phyloP scores from a whole-genome alignment of 2,888 invertebrate species.

The Leucozona laternaria region DNA sequence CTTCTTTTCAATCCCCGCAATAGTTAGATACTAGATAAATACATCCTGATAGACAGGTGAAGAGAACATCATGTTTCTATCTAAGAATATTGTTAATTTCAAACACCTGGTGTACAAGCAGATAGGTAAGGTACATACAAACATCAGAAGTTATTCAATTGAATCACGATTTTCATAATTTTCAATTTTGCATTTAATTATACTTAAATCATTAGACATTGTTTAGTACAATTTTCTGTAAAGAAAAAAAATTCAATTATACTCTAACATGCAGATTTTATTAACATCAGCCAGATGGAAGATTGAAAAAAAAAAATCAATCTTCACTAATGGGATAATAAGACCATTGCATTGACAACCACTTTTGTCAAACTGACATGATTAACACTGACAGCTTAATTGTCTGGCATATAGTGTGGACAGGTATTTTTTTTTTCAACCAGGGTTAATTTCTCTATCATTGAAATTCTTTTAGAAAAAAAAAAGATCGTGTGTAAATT shows the following conservation, averaged over 20 bases:
- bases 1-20: neutral
- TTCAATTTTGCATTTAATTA: conserved; percentile 58
- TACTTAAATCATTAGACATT: conserved; percentile 51
- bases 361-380: conserved; percentile 72
- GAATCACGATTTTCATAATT: conserved; percentile 70
- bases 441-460: conserved; percentile 19
- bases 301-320: conserved; percentile 2
- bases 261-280: conserved; percentile 66
- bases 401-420: conserved; percentile 42
- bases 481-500: conserved; percentile 17
- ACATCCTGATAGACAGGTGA: conserved; percentile 52
- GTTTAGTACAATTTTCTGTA: conserved; percentile 13
- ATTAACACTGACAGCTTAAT: conserved; percentile 76
- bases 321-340: conserved; percentile 53
- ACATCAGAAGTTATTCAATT: conserved; percentile 50
- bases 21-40: neutral
- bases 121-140: neutral
- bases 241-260: conserved; percentile 40
- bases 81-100: conserved; percentile 17
- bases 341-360: conserved; percentile 65
- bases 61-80: conserved; percentile 20
- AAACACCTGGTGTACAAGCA: conserved; percentile 47
- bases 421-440: conserved; percentile 37
- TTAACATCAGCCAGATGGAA: neutral
- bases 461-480: conserved; percentile 10